Percentiles rank a stretch among this genome's conserved stretches.
These are phyloP conservation scores for Zosterops borbonicus DNA, from an alignment of 2,113 vertebrate genomes.

Conservation along the genomic window DNA sequence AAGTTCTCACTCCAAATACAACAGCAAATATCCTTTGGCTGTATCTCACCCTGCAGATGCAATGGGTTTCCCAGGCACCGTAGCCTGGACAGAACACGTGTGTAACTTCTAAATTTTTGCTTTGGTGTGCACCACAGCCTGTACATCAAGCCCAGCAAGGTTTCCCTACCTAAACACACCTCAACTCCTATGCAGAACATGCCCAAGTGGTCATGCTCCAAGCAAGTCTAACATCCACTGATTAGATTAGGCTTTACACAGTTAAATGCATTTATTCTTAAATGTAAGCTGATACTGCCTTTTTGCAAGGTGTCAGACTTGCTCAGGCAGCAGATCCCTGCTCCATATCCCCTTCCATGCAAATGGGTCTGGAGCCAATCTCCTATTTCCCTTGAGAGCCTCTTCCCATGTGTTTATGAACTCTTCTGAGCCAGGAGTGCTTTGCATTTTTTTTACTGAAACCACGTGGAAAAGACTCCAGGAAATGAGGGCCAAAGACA, in stretches of 20 bases:
- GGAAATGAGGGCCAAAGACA: not conserved
- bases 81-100: rapidly evolving
- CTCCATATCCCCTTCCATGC: not conserved
- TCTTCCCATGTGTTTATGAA: not conserved
- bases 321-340: not conserved
- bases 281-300: not conserved
- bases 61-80: not conserved
- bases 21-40: not conserved
- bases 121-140: not conserved
- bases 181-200: not conserved
- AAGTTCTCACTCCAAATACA: not conserved
- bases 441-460: not conserved
- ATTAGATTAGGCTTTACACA: not conserved
- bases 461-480: not conserved
- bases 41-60: not conserved
- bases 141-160: not conserved
- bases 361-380: not conserved
- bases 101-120: not conserved
- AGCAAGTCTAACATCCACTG: not conserved
- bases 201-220: not conserved
- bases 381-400: not conserved
- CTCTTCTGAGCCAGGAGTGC: not conserved
- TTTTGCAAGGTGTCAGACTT: not conserved
- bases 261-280: not conserved
- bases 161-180: not conserved